phyloP scores from a whole-genome alignment of 2,888 invertebrate species.

The Diploptera punctata region DNA sequence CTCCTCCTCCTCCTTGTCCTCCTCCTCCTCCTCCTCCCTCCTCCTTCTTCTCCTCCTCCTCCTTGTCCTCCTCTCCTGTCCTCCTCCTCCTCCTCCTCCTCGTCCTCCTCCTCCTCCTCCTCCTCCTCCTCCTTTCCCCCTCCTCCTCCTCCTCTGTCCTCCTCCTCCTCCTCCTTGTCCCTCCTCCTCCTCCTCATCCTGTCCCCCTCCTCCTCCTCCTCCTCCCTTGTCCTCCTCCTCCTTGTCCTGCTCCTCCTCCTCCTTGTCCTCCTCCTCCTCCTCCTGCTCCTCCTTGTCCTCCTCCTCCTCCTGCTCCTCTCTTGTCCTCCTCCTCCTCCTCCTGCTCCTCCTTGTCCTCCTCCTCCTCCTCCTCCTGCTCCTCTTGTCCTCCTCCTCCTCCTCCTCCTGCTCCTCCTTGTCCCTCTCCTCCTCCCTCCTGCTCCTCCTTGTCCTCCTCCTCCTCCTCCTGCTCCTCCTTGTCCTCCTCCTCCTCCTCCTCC shows the following conservation, averaged over 20 bases:
- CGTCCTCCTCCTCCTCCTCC: background rate
- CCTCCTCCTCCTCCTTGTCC: background rate
- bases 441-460: slow-evolving; percentile 30
- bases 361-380: slow-evolving; percentile 25
- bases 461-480: slow-evolving; percentile 34
- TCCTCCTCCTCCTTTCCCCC: background rate
- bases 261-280: background rate
- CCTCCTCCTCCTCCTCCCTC: background rate
- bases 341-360: slow-evolving; percentile 44
- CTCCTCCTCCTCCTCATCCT: too few species aligned
- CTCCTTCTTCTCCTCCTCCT: background rate
- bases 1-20: background rate
- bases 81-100: background rate
- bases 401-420: slow-evolving; percentile 30
- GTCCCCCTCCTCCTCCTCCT: background rate
- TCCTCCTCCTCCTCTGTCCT: background rate
- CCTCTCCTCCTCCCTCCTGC: too few species aligned
- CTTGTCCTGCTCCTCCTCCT: slow-evolving; percentile 27
- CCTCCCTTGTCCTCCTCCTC: slow-evolving; percentile 37
- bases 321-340: slow-evolving; percentile 48
- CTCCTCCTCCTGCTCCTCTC: slow-evolving; percentile 46
- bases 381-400: slow-evolving; percentile 28
- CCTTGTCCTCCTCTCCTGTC: background rate
- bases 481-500: too few species aligned
- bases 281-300: slow-evolving; percentile 41